Percentiles rank a stretch among this genome's conserved stretches.
Conservation (phyloP, 1,140 invertebrate genomes). For the Rhagoletis pomonella region DNA sequence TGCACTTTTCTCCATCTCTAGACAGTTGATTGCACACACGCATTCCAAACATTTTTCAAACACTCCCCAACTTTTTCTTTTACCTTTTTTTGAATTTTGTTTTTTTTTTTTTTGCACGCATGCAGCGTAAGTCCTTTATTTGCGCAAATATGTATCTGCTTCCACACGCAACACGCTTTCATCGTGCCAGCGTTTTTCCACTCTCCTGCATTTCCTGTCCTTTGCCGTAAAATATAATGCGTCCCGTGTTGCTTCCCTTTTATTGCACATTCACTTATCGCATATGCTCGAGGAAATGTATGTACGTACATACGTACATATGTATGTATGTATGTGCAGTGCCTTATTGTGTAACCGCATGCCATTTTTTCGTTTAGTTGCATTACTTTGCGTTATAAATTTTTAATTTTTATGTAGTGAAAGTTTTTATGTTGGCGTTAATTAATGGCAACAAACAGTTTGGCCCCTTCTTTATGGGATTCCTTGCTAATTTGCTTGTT, state of each 20-base stretch:
- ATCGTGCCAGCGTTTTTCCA: too few species aligned
- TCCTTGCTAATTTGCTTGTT: background rate
- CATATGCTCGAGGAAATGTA: background rate
- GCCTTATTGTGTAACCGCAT: background rate
- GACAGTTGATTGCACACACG: background rate
- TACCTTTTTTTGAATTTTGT: background rate
- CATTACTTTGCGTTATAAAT: slow-evolving; percentile 17
- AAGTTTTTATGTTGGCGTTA: slow-evolving; percentile 7
- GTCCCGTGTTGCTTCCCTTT: background rate
- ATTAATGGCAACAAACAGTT: slow-evolving; percentile 18
- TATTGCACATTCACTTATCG: background rate
- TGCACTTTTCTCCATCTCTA: background rate
- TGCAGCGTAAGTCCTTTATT: too few species aligned
- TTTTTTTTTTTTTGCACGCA: too few species aligned
- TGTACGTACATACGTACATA: background rate
- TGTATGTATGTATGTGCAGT: background rate
- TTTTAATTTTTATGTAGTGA: background rate
- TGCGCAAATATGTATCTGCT: background rate
- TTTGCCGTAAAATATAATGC: background rate
- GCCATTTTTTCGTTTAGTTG: background rate
- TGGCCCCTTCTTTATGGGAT: background rate
- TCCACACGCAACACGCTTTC: background rate
- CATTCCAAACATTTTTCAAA: slow-evolving; percentile 28
- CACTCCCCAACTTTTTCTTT: background rate
- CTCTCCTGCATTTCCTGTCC: background rate